Conservation (phyloP, 64 coral and sea anemone species). For the Actinia tenebrosa region DNA sequence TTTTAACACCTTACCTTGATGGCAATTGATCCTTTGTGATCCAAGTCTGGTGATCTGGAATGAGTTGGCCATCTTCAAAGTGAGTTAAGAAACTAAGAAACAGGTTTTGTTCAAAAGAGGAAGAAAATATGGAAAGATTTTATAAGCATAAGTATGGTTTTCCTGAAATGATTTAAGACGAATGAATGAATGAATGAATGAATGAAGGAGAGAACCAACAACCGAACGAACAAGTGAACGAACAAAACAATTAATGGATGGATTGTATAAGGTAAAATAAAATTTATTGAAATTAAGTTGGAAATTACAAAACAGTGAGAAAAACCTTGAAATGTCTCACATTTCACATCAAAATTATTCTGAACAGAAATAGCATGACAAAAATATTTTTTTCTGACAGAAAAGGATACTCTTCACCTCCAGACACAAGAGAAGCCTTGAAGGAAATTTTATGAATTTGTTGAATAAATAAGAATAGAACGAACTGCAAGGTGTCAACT, state of each 20-base stretch:
- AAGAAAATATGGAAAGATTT: neutral
- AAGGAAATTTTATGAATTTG: slow-evolving; percentile 98
- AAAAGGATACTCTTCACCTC: slow-evolving; percentile 97
- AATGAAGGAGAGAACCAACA: too few relatives aligned
- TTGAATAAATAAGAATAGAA: slow-evolving; percentile 93
- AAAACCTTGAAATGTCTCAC: too few relatives aligned
- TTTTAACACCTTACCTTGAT: slow-evolving; percentile 58
- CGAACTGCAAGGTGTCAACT: slow-evolving; percentile 79
- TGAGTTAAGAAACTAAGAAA: neutral
- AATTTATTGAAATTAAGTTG: too few relatives aligned
- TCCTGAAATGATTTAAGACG: neutral
- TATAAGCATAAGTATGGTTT: too few relatives aligned
- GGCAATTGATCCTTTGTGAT: slow-evolving; percentile 87
- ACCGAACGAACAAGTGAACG: too few relatives aligned
- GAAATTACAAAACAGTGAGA: too few relatives aligned
- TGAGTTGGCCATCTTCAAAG: slow-evolving; percentile 84
- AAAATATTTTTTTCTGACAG: slow-evolving; percentile 22
- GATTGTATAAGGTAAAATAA: too few relatives aligned
- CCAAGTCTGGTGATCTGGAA: slow-evolving; percentile 91
- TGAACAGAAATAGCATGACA: neutral
- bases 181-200: neutral
- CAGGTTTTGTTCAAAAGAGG: neutral
- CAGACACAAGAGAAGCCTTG: slow-evolving; percentile 77
- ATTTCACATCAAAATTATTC: too few relatives aligned
- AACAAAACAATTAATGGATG: too few relatives aligned